These are phyloP conservation scores for Andrena praecox DNA, from an alignment of 2,888 invertebrate genomes.

Conservation along the genomic window DNA sequence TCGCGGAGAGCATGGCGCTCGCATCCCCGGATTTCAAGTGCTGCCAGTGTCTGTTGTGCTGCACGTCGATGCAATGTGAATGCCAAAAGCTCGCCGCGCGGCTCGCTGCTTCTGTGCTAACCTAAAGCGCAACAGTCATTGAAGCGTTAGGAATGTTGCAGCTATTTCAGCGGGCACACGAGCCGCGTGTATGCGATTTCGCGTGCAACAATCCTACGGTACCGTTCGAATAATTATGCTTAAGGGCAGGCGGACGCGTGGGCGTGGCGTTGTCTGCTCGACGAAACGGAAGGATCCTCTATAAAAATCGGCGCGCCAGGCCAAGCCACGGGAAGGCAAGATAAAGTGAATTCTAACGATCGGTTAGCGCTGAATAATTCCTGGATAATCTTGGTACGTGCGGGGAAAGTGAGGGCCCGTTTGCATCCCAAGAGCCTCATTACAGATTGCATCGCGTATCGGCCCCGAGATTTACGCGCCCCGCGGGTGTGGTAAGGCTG, in stretches of 20 bases:
- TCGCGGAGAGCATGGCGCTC: too few relatives aligned
- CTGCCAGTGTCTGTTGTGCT: not conserved
- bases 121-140: constrained; percentile 21
- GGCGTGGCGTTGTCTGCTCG: too few relatives aligned
- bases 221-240: not conserved
- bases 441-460: constrained; percentile 61
- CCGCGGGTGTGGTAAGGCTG: not conserved
- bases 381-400: constrained; percentile 76
- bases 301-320: not conserved
- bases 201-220: not conserved
- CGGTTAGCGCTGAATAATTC: constrained; percentile 78
- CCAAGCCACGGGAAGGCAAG: constrained; percentile 45
- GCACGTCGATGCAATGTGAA: not conserved
- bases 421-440: constrained; percentile 71
- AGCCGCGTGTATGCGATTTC: not conserved
- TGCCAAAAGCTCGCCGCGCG: not conserved
- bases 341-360: constrained; percentile 81
- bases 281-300: too few relatives aligned
- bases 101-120: not conserved
- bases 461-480: constrained; percentile 55
- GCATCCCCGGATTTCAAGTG: not conserved
- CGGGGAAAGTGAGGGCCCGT: constrained; percentile 71
- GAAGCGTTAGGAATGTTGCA: constrained; percentile 10
- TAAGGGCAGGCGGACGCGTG: not conserved
- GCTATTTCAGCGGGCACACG: not conserved